These are phyloP conservation scores for Hydrotaea diabolus DNA, from an alignment of 2,888 invertebrate genomes.

Conservation along the genomic window DNA sequence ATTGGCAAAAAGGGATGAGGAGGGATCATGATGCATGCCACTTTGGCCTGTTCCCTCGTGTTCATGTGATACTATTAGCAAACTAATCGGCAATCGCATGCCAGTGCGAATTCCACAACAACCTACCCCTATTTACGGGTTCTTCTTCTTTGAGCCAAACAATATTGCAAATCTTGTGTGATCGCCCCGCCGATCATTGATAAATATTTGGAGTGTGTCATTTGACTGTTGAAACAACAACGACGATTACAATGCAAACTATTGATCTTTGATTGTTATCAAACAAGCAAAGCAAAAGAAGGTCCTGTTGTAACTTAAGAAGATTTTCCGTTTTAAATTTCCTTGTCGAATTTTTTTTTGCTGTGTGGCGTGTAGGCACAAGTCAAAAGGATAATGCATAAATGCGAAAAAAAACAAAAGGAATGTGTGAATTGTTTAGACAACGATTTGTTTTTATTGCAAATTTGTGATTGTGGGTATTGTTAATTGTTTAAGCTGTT, in stretches of 20 bases:
- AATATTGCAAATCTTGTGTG: neutral
- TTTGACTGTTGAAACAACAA: slow-evolving; percentile 22
- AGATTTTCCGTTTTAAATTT: neutral
- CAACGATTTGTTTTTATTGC: neutral
- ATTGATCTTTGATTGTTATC: slow-evolving; percentile 14
- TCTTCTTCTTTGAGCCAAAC: neutral
- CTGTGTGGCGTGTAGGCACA: neutral
- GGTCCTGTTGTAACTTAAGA: neutral
- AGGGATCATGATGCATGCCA: neutral
- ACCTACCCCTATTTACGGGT: neutral
- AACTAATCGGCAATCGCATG: neutral
- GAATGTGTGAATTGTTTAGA: neutral
- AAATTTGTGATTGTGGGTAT: neutral
- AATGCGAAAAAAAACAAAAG: neutral
- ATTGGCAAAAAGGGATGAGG: neutral
- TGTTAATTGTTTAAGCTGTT: neutral
- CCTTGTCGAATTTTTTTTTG: neutral
- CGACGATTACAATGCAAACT: neutral
- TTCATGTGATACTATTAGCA: neutral
- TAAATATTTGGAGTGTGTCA: slow-evolving; percentile 13
- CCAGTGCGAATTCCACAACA: neutral
- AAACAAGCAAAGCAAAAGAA: neutral
- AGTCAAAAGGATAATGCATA: neutral
- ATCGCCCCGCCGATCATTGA: neutral
- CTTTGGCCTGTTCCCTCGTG: neutral